Percentiles rank a stretch among this genome's conserved stretches.
These are phyloP conservation scores for Oryzias javanicus DNA, from an alignment of 2,113 vertebrate species.

Conservation along the genomic window DNA sequence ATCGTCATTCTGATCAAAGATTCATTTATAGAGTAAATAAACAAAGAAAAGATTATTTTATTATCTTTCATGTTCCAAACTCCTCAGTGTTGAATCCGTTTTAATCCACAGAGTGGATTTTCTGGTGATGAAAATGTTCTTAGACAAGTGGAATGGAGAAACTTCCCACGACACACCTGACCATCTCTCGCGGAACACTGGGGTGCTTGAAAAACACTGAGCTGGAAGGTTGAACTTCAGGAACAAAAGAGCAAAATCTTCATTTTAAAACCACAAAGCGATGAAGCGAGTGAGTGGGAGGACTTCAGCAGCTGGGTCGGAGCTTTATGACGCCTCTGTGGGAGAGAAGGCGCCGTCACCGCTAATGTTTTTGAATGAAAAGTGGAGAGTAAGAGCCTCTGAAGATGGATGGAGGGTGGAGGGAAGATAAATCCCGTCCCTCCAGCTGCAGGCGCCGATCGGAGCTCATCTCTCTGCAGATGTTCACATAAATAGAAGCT, in stretches of 20 bases:
- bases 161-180: too few relatives aligned
- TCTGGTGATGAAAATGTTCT: too few relatives aligned
- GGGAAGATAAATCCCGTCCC: constrained; percentile 1
- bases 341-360: neutral
- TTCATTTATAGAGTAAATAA: too few relatives aligned
- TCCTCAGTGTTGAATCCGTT: too few relatives aligned
- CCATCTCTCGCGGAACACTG: too few relatives aligned
- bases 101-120: too few relatives aligned
- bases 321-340: neutral
- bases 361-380: neutral
- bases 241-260: neutral
- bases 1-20: too few relatives aligned
- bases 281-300: neutral
- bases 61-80: too few relatives aligned
- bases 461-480: constrained; percentile 13
- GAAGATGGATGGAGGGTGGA: constrained; percentile 9
- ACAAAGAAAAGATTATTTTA: too few relatives aligned
- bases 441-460: constrained; percentile 1
- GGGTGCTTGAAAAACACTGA: too few relatives aligned
- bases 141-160: too few relatives aligned
- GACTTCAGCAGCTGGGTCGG: neutral
- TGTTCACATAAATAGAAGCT: constrained; percentile 12
- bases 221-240: neutral
- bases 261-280: neutral
- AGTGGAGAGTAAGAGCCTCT: neutral